A percentile compares a stretch with the other conserved stretches of the same genome.
Conservation (phyloP, 2,888 invertebrate genomes). For the Idaea dimidiata region DNA sequence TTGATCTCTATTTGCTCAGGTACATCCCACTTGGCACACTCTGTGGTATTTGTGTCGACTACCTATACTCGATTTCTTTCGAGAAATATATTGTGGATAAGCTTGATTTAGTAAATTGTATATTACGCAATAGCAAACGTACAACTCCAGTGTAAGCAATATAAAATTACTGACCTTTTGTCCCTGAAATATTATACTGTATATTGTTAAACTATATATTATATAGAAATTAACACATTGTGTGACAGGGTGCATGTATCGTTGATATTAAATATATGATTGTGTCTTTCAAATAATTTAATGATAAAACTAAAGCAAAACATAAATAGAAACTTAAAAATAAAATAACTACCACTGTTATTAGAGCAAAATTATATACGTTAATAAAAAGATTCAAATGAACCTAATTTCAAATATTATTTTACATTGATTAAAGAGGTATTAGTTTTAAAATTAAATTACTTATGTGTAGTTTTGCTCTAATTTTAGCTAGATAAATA, state of each 20-base stretch:
- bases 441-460: background rate
- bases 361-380: background rate
- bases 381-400: background rate
- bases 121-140: background rate
- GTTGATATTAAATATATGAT: conserved; percentile 27
- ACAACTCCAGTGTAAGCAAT: background rate
- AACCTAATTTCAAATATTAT: background rate
- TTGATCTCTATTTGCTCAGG: conserved; percentile 61
- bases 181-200: background rate
- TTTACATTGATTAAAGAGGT: background rate
- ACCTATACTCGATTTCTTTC: background rate
- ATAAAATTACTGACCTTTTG: background rate
- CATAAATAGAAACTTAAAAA: background rate
- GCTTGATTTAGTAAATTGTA: background rate
- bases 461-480: background rate
- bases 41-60: conserved; percentile 54
- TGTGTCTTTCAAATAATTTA: background rate
- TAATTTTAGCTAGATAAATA: conserved; percentile 2
- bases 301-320: background rate
- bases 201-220: conserved; percentile 8
- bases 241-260: conserved; percentile 80
- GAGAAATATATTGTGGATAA: background rate
- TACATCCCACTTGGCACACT: conserved; percentile 78
- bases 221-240: conserved; percentile 65
- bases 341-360: background rate